Evolutionary conservation across 1,140 invertebrate genomes (phyloP), one percentile per base, ranked within the genome.

Genomic region (Teleopsis dalmanni): DNA sequence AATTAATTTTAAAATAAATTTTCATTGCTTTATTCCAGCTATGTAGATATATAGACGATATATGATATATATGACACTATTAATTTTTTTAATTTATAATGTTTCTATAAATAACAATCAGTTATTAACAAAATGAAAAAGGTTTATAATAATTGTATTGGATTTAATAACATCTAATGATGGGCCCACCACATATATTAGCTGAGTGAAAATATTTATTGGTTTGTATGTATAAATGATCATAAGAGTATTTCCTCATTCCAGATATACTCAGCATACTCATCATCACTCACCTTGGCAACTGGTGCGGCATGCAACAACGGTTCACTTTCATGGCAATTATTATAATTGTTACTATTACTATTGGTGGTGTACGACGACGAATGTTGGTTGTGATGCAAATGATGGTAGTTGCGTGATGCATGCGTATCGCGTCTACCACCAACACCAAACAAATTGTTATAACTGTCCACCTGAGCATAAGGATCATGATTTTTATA

Each of bases 311-410:
- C 57, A 37, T 82, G 81, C 48, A 84, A 70, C 23, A 84, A 66
- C 16, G 82, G 82, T 65, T 85, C 82, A 59, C 76, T 81, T 68
- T 85, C 82, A 44, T 76, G 76, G 43, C 76, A 75, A 38, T 74
- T 73, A 42, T 73, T 73, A 54, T 62, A 63, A 59, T 67, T 63
- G 48, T 57, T 62, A 55, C 45, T 48, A 40, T 54, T 52, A 49
- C 45, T 52, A 26, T 50, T 48, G 23, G 42, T 48, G 31, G 41
- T 51, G 46, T 50, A 33, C 37, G 47, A 48, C 21, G 46, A 38
- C 27, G 47, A 40, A 26, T 48, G 47, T 29, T 36, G 27, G 16
- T 47, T 47, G 22, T 42, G 44, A 41, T 37, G 45, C 22, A 29
- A 36, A 25, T 44, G 46, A 21, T 48, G 42, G 38, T 49, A 33